These are phyloP conservation scores for Rissa tridactyla DNA, from an alignment of 2,113 vertebrate genomes.

Conservation along the genomic window DNA sequence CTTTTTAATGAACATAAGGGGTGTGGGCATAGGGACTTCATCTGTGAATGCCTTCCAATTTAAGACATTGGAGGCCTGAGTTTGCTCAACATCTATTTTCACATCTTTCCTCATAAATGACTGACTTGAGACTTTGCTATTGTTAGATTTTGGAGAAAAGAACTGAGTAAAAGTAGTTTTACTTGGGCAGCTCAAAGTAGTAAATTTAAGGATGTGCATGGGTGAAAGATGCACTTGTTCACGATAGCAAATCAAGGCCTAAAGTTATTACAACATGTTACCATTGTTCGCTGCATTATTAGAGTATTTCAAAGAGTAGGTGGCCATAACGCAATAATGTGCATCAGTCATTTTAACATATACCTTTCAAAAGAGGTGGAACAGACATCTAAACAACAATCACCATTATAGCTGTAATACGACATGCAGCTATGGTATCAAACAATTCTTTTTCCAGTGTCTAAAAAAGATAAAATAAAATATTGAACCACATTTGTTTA, in stretches of 20 bases:
- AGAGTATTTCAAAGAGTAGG: slow-evolving; percentile 10
- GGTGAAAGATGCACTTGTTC: neutral
- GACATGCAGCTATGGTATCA: neutral
- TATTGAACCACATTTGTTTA: neutral
- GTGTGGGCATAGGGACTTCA: neutral
- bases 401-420: neutral
- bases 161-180: neutral
- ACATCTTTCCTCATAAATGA: neutral
- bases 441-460: neutral
- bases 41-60: neutral
- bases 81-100: neutral
- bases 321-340: neutral
- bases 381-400: neutral
- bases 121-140: neutral
- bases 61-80: neutral
- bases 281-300: neutral
- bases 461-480: neutral
- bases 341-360: neutral
- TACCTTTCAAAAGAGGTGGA: neutral
- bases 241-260: neutral
- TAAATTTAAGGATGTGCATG: neutral
- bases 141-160: neutral
- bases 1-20: neutral
- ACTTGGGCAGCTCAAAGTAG: neutral
- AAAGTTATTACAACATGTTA: neutral